Conservation (phyloP, 2,888 invertebrate species). For the Drosophila helvetica region DNA sequence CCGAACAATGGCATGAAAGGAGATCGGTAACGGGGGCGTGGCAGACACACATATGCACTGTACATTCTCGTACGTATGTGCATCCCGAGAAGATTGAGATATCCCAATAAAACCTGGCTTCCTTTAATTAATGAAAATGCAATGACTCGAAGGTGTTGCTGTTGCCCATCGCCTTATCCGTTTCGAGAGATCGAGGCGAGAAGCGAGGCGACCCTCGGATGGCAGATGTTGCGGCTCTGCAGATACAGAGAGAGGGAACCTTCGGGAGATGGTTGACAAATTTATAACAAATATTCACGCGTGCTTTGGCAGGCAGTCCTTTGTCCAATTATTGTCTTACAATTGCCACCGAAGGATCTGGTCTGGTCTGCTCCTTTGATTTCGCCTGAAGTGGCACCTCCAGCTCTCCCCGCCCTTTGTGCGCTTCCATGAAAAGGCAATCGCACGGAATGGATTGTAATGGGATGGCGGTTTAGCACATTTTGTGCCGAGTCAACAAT, state of each 20-base stretch:
- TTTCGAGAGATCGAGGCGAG: constrained; percentile 51
- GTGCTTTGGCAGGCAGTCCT: constrained; percentile 73
- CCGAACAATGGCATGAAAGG: constrained; percentile 54
- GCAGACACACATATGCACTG: constrained; percentile 7
- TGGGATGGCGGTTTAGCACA: constrained; percentile 65
- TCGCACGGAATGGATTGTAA: constrained; percentile 18
- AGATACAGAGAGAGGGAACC: constrained; percentile 16
- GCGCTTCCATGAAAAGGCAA: constrained; percentile 61
- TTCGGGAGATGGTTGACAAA: constrained; percentile 66
- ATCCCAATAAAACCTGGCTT: constrained; percentile 66
- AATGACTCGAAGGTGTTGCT: constrained; percentile 62
- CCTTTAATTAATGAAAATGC: constrained; percentile 77
- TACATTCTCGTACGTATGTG: constrained; percentile 17
- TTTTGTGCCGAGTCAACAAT: constrained; percentile 57
- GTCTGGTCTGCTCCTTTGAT: constrained; percentile 48
- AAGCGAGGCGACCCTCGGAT: constrained; percentile 18
- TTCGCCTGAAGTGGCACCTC: constrained; percentile 55
- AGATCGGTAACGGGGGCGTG: constrained; percentile 18
- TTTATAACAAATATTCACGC: constrained; percentile 81
- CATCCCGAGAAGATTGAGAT: constrained; percentile 30
- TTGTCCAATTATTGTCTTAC: constrained; percentile 76
- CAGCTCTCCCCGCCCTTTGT: constrained; percentile 48
- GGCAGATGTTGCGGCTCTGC: constrained; percentile 42
- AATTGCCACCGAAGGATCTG: constrained; percentile 64
- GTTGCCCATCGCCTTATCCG: constrained; percentile 49